phyloP scores from a whole-genome alignment of 2,888 invertebrate species.

The Diaperis boleti region DNA sequence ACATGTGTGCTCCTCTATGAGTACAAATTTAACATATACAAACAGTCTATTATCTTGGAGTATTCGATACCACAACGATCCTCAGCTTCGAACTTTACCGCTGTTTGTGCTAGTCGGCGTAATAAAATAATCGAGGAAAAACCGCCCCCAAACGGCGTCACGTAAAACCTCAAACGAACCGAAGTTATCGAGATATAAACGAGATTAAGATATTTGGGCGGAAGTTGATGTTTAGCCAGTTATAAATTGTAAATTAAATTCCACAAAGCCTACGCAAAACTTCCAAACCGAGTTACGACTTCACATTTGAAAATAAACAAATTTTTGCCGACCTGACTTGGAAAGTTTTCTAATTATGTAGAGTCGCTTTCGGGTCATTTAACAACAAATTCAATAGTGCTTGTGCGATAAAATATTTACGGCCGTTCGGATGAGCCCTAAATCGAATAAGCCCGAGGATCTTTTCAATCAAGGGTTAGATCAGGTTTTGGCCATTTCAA shows the following conservation, averaged over 20 bases:
- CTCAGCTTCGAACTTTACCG: slow-evolving; percentile 20
- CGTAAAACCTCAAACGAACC: slow-evolving; percentile 1
- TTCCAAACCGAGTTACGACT: background rate
- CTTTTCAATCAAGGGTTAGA: slow-evolving; percentile 17
- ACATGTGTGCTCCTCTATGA: slow-evolving; percentile 28
- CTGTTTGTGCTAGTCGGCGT: background rate
- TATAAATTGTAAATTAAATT: slow-evolving; percentile 12
- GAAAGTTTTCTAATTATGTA: slow-evolving; percentile 24
- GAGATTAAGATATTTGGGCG: slow-evolving; percentile 12
- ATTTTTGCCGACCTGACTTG: background rate
- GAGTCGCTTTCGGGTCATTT: slow-evolving; percentile 9
- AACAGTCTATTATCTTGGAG: slow-evolving; percentile 25
- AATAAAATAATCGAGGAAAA: background rate
- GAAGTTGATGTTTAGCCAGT: background rate
- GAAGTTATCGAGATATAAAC: background rate
- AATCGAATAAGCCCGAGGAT: too few relatives aligned
- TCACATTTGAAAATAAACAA: slow-evolving; percentile 1
- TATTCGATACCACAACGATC: slow-evolving; percentile 15
- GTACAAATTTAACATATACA: slow-evolving; percentile 32
- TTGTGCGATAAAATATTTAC: slow-evolving; percentile 14
- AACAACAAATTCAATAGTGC: slow-evolving; percentile 19
- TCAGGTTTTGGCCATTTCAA: slow-evolving; percentile 26
- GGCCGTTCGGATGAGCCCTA: too few relatives aligned
- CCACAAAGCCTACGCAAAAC: background rate
- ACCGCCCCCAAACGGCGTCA: background rate